Evolutionary conservation across 2,888 invertebrate genomes (phyloP).

Genomic region (Ichneumoninae sp.): DNA sequence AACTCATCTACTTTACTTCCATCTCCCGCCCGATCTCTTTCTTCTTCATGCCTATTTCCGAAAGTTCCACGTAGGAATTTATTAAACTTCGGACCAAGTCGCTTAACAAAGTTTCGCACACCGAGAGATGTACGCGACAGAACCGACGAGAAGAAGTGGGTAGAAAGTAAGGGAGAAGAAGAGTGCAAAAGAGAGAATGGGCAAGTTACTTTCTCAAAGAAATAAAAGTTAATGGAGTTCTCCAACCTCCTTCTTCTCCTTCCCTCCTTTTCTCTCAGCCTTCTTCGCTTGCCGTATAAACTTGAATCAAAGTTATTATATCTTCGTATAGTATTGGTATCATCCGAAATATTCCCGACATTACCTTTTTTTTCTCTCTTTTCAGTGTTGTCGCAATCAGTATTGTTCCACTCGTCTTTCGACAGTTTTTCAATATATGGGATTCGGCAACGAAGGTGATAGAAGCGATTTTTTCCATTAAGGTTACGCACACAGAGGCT

Average conservation of each 20-base stretch:
- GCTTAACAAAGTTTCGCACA: constrained; percentile 81
- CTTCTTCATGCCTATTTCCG: constrained; percentile 62
- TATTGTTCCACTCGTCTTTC: constrained; percentile 3
- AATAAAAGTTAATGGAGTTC: constrained; percentile 84
- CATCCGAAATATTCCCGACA: constrained; percentile 75
- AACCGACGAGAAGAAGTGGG: constrained; percentile 55
- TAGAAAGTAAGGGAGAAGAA: constrained; percentile 62
- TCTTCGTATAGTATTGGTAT: constrained; percentile 82
- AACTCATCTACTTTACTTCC: constrained; percentile 42
- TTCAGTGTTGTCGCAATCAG: neutral
- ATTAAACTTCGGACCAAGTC: constrained; percentile 83
- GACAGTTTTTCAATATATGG: neutral
- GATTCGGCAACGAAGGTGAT: constrained; percentile 15
- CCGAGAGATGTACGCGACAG: constrained; percentile 64
- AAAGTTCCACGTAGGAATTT: constrained; percentile 82
- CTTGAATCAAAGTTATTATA: constrained; percentile 82
- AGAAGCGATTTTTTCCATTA: constrained; percentile 29
- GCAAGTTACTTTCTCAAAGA: constrained; percentile 81
- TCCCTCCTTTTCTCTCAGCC: constrained; percentile 54
- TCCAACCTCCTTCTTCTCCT: constrained; percentile 67
- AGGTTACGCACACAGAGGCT: constrained; percentile 33
- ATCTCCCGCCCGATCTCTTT: constrained; percentile 51
- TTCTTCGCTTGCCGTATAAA: constrained; percentile 71
- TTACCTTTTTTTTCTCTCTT: constrained; percentile 11
- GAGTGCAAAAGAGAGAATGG: constrained; percentile 62